A percentile compares a stretch with the other conserved stretches of the same genome.
phyloP scores from a whole-genome alignment of 1,140 invertebrate species.

The Drosophila lowei region DNA sequence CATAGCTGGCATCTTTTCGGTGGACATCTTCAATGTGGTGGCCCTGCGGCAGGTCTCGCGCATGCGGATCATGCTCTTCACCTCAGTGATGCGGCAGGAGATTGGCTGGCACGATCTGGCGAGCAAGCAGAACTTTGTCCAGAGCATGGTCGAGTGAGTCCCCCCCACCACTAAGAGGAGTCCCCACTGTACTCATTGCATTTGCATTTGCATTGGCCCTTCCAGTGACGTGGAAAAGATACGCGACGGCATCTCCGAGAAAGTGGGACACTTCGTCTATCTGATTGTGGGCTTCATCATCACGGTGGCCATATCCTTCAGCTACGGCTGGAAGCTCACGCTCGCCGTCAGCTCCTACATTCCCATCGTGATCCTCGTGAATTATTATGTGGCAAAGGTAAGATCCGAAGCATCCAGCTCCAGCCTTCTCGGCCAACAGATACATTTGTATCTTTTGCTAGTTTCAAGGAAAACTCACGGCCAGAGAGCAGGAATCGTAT shows the following conservation, averaged over 20 bases:
- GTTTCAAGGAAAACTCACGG: slow-evolving; percentile 88
- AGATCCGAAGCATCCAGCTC: no score
- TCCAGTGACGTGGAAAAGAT: slow-evolving; percentile 93
- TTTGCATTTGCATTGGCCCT: background rate
- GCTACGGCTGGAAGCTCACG: slow-evolving; percentile 92
- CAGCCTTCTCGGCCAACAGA: slow-evolving; percentile 69
- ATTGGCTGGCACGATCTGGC: slow-evolving; percentile 94
- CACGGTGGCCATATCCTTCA: slow-evolving; percentile 88
- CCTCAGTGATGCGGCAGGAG: slow-evolving; percentile 92
- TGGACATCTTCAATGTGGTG: slow-evolving; percentile 87
- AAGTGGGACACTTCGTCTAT: slow-evolving; percentile 91
- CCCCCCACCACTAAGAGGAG: slow-evolving; percentile 38
- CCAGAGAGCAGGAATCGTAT: slow-evolving; percentile 91
- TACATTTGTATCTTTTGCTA: slow-evolving; percentile 42
- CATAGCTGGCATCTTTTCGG: slow-evolving; percentile 86
- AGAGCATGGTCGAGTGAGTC: slow-evolving; percentile 91
- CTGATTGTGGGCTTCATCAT: slow-evolving; percentile 86
- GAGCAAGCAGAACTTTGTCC: slow-evolving; percentile 94
- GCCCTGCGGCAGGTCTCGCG: slow-evolving; percentile 88
- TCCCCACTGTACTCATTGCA: background rate
- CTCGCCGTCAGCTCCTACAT: slow-evolving; percentile 91
- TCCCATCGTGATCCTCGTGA: slow-evolving; percentile 90
- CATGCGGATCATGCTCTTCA: slow-evolving; percentile 88
- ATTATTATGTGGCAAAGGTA: slow-evolving; percentile 87
- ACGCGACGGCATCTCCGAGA: slow-evolving; percentile 94